Percentiles rank a stretch among this genome's conserved stretches.
Conservation (phyloP, 1,140 invertebrate genomes). For the Parapsyche elsis region DNA sequence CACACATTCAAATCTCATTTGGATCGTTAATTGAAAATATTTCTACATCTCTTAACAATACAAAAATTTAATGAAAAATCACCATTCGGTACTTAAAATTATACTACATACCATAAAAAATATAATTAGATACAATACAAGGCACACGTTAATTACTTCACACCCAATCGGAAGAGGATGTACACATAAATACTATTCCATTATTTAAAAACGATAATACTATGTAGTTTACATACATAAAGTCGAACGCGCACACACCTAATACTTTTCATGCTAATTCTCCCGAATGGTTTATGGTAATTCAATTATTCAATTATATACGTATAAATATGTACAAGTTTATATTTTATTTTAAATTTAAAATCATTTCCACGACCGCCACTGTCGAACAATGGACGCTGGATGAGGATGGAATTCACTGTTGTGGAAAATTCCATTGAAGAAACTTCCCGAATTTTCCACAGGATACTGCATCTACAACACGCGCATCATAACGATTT, state of each 20-base stretch:
- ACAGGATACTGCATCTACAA: slow-evolving; percentile 41
- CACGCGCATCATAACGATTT: neutral
- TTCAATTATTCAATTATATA: neutral
- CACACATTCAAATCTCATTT: too few relatives aligned
- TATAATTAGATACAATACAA: too few relatives aligned
- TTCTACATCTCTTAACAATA: too few relatives aligned
- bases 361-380: slow-evolving; percentile 52
- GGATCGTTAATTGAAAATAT: too few relatives aligned
- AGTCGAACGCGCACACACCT: neutral
- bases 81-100: too few relatives aligned
- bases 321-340: neutral
- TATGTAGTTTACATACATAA: too few relatives aligned
- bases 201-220: too few relatives aligned
- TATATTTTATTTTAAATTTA: neutral
- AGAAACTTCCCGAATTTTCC: slow-evolving; percentile 36
- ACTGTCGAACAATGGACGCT: slow-evolving; percentile 48
- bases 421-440: slow-evolving; percentile 54
- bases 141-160: too few relatives aligned
- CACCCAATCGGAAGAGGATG: too few relatives aligned
- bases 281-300: neutral
- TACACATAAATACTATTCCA: too few relatives aligned
- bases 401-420: slow-evolving; percentile 53
- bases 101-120: too few relatives aligned
- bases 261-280: neutral
- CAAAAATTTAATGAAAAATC: too few relatives aligned